A percentile compares a stretch with the other conserved stretches of the same genome.
phyloP scores from a whole-genome alignment of 1,140 invertebrate species.

The Spodoptera frugiperda region DNA sequence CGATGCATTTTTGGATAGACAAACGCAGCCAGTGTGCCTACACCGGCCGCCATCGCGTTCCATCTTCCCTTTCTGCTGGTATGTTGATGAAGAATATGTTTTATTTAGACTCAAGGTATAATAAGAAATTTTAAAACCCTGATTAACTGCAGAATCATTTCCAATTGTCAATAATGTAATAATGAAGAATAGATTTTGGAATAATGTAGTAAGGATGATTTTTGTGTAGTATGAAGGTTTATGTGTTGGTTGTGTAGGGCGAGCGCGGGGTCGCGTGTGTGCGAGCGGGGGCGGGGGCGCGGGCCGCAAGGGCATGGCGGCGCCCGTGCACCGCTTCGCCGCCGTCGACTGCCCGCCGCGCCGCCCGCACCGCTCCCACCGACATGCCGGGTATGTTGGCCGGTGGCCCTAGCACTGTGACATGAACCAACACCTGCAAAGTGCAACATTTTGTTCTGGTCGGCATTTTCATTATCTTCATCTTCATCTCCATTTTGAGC shows the following conservation, averaged over 20 bases:
- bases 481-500: too few species aligned
- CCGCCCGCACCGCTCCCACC: slow-evolving; percentile 83
- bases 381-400: slow-evolving; percentile 66
- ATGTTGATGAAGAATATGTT: slow-evolving; percentile 33
- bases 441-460: too few species aligned
- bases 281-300: slow-evolving; percentile 64
- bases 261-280: slow-evolving; percentile 68
- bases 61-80: slow-evolving; percentile 85
- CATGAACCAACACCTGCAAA: too few species aligned
- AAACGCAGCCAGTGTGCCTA: slow-evolving; percentile 90
- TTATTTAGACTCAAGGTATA: too few species aligned
- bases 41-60: slow-evolving; percentile 87
- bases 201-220: too few species aligned
- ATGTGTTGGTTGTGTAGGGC: slow-evolving; percentile 66
- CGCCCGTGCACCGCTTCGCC: slow-evolving; percentile 89
- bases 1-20: slow-evolving; percentile 91
- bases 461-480: too few species aligned
- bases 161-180: too few species aligned
- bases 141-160: too few species aligned
- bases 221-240: neutral
- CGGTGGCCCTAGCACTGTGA: slow-evolving; percentile 37
- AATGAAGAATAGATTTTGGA: too few species aligned
- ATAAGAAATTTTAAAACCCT: too few species aligned
- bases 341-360: slow-evolving; percentile 87
- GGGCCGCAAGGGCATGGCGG: slow-evolving; percentile 88